Evolutionary conservation across 2,113 vertebrate genomes (phyloP).

Genomic region (Pteronura brasiliensis): DNA sequence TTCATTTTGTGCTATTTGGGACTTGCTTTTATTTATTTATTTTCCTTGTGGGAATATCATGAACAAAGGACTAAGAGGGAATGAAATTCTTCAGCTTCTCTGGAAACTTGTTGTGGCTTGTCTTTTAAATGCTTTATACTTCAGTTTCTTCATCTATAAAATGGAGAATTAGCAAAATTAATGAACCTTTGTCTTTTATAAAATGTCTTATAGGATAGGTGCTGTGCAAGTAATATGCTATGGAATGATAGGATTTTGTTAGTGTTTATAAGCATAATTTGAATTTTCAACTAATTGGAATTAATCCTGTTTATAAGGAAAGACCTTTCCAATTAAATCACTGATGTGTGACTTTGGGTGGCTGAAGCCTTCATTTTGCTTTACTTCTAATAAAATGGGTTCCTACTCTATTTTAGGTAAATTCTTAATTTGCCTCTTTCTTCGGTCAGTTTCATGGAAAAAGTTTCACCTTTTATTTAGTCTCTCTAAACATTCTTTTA

Average conservation of each 20-base stretch:
- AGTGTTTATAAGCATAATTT: slow-evolving; percentile 69
- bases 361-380: slow-evolving; percentile 60
- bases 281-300: slow-evolving; percentile 72
- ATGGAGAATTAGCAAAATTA: slow-evolving; percentile 64
- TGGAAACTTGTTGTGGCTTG: slow-evolving; percentile 15
- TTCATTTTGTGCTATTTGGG: neutral
- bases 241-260: slow-evolving; percentile 45
- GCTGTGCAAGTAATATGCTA: slow-evolving; percentile 37
- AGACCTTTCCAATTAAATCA: slow-evolving; percentile 76
- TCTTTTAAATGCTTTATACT: slow-evolving; percentile 54
- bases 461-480: slow-evolving; percentile 70
- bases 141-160: slow-evolving; percentile 66
- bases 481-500: slow-evolving; percentile 62
- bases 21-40: neutral
- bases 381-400: slow-evolving; percentile 70
- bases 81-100: slow-evolving; percentile 49
- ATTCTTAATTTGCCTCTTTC: slow-evolving; percentile 75
- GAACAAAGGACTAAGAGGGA: slow-evolving; percentile 17
- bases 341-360: slow-evolving; percentile 61
- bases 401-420: slow-evolving; percentile 67
- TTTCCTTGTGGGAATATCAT: neutral
- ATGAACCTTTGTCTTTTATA: slow-evolving; percentile 44
- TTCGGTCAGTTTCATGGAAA: slow-evolving; percentile 74
- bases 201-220: slow-evolving; percentile 32
- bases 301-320: slow-evolving; percentile 72